A percentile compares a stretch with the other conserved stretches of the same genome.
Evolutionary conservation across 2,888 invertebrate genomes (phyloP).

Genomic region (Nymphalis c-album): DNA sequence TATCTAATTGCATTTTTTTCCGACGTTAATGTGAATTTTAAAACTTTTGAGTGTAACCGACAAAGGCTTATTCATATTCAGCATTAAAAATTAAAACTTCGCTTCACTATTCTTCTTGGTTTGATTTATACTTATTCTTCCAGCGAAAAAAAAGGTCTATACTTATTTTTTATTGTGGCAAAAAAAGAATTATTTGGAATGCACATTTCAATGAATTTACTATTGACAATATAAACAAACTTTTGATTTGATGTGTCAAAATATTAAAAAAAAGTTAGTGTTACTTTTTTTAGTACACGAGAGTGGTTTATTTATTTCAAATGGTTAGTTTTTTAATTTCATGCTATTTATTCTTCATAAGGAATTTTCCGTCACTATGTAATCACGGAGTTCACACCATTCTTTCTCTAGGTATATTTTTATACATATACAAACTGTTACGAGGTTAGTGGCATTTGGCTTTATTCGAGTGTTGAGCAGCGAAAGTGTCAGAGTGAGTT

Average conservation of each 20-base stretch:
- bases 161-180: too few relatives aligned
- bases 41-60: not conserved
- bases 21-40: not conserved
- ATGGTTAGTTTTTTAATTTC: too few relatives aligned
- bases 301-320: too few relatives aligned
- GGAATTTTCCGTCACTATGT: not conserved
- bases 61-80: not conserved
- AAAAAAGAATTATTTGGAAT: too few relatives aligned
- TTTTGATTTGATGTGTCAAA: too few relatives aligned
- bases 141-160: too few relatives aligned
- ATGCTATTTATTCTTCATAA: too few relatives aligned
- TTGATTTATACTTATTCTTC: not conserved
- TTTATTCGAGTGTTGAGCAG: slow-evolving; percentile 44
- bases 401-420: not conserved
- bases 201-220: too few relatives aligned
- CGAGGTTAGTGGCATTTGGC: slow-evolving; percentile 33
- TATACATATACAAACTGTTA: slow-evolving; percentile 7
- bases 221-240: too few relatives aligned
- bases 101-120: not conserved
- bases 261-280: too few relatives aligned
- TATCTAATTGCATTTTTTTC: slow-evolving; percentile 7
- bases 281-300: too few relatives aligned
- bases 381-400: too few relatives aligned
- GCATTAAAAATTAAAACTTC: not conserved
- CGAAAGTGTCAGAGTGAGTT: slow-evolving; percentile 60